A percentile compares a stretch with the other conserved stretches of the same genome.
Evolutionary conservation across 2,888 invertebrate genomes (phyloP).

Genomic region (Crossocerus cetratus): DNA sequence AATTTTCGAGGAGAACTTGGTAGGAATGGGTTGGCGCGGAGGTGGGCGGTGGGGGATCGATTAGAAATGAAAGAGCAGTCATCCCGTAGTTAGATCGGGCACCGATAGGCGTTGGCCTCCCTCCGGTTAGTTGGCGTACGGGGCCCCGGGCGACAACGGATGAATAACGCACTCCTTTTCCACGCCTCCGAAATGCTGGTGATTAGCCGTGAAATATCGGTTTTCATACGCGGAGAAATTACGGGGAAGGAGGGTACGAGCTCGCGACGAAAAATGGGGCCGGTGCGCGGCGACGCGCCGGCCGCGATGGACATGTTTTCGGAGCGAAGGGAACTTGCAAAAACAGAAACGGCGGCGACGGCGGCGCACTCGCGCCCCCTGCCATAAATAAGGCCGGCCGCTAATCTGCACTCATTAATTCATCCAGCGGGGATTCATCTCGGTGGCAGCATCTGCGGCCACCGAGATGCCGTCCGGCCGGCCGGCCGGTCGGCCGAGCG

Average conservation of each 20-base stretch:
- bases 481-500: neutral
- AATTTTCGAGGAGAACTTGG: too few species aligned
- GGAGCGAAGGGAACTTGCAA: constrained; percentile 15
- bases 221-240: constrained; percentile 75
- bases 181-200: constrained; percentile 77
- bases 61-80: too few species aligned
- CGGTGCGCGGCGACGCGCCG: neutral
- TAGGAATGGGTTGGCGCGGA: too few species aligned
- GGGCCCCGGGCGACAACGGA: constrained; percentile 74
- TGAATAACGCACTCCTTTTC: constrained; percentile 76
- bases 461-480: neutral
- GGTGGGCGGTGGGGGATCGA: too few species aligned
- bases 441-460: neutral
- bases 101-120: constrained; percentile 37
- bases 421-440: constrained; percentile 13
- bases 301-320: constrained; percentile 15
- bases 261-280: constrained; percentile 56
- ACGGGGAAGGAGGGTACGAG: constrained; percentile 49
- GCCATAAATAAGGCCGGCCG: constrained; percentile 44
- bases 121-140: constrained; percentile 27
- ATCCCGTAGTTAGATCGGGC: constrained; percentile 4
- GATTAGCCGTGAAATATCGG: constrained; percentile 77
- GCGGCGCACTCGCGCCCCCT: constrained; percentile 1
- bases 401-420: constrained; percentile 51
- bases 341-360: constrained; percentile 23